Conservation (phyloP, 1,140 invertebrate genomes). For the Panagrolaimus sp. region DNA sequence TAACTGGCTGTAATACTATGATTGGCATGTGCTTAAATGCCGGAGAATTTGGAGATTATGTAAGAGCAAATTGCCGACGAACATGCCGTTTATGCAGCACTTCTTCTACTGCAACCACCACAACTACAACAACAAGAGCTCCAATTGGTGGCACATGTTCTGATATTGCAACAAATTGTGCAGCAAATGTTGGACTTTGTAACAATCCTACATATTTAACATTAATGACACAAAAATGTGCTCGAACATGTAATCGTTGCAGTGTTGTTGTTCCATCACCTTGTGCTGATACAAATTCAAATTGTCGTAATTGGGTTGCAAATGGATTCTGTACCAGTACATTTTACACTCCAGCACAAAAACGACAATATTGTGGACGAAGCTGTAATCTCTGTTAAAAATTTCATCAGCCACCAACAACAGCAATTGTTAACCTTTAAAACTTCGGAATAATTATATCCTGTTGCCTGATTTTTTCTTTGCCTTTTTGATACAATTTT, state of each 20-base stretch:
- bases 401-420: neutral
- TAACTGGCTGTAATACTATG: neutral
- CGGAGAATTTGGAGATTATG: neutral
- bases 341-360: slow-evolving; percentile 8
- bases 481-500: too few relatives aligned
- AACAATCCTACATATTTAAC: neutral
- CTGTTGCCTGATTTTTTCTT: too few relatives aligned
- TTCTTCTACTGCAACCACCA: too few relatives aligned
- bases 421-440: neutral
- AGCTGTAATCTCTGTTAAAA: neutral
- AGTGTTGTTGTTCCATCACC: neutral
- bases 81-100: neutral
- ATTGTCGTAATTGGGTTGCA: neutral
- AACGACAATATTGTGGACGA: neutral
- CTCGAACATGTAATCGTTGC: neutral
- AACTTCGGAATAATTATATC: slow-evolving; percentile 6
- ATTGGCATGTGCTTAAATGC: neutral
- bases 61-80: neutral
- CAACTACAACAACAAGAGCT: neutral
- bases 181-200: neutral
- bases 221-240: neutral
- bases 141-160: neutral
- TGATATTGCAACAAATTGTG: slow-evolving; percentile 8
- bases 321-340: neutral
- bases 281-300: neutral